A percentile compares a stretch with the other conserved stretches of the same genome.
phyloP scores from a whole-genome alignment of 2,113 vertebrate species.

The Periophthalmodon schlosseri region DNA sequence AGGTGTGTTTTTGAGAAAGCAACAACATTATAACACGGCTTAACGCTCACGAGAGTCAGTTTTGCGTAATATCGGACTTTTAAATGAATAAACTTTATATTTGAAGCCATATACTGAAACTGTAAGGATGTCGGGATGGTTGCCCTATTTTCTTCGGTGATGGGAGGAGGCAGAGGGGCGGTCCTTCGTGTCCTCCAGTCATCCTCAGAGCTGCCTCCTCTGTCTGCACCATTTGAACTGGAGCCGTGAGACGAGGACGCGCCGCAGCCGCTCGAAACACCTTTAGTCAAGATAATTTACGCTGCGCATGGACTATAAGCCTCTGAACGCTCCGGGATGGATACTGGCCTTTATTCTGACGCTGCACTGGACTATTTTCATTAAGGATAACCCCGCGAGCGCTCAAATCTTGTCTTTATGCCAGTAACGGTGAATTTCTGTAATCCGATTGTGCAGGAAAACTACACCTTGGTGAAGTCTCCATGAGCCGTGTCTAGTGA shows the following conservation, averaged over 20 bases:
- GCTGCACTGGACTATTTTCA: constrained; percentile 19
- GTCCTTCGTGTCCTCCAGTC: constrained; percentile 55
- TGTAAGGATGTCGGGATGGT: constrained; percentile 21
- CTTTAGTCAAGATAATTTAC: not conserved
- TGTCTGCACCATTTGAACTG: constrained; percentile 38
- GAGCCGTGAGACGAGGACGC: not conserved
- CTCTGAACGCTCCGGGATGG: constrained; percentile 22
- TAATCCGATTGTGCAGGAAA: constrained; percentile 1
- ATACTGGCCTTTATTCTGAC: constrained; percentile 17
- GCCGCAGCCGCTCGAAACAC: not conserved
- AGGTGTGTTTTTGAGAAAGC: too few relatives aligned
- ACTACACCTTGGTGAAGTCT: constrained; percentile 39
- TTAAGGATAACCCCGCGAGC: not conserved
- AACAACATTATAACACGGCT: too few relatives aligned
- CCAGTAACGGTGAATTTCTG: constrained; percentile 4
- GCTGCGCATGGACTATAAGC: not conserved
- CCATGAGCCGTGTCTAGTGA: not conserved
- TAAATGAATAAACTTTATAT: too few relatives aligned
- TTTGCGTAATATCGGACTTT: too few relatives aligned
- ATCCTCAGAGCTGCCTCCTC: constrained; percentile 39
- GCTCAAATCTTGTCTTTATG: constrained; percentile 1
- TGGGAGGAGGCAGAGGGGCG: constrained; percentile 58
- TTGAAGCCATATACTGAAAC: not conserved
- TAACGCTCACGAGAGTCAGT: too few relatives aligned
- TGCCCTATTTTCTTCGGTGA: constrained; percentile 56